Evolutionary conservation across 2,797 vertebrate species (phyloP).

Genomic region (Danio kyathit): DNA sequence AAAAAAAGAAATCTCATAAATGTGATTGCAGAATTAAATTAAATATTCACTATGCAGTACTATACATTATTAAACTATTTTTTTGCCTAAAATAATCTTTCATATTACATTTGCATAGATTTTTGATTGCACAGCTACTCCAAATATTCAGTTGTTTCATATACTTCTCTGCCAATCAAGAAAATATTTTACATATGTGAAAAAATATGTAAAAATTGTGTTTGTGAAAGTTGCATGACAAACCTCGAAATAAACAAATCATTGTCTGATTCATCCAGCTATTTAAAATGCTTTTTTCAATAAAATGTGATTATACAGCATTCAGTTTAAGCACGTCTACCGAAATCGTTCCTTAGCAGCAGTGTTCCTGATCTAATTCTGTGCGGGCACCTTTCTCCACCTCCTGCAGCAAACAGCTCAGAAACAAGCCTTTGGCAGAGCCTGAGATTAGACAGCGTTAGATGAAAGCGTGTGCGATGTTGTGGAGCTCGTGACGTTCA

Average conservation of each 20-base stretch:
- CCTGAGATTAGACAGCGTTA: constrained; percentile 45
- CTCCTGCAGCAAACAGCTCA: constrained; percentile 28
- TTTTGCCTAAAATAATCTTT: too few species aligned
- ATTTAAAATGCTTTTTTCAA: background rate
- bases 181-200: background rate
- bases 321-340: background rate
- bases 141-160: background rate
- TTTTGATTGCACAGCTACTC: background rate
- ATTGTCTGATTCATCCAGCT: too few species aligned
- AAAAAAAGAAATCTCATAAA: too few species aligned
- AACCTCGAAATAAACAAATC: too few species aligned
- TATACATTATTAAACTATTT: too few species aligned
- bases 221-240: too few species aligned
- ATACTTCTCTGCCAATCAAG: background rate
- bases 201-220: too few species aligned
- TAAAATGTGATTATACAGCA: too few species aligned
- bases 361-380: constrained; percentile 56
- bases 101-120: too few species aligned
- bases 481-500: constrained; percentile 45
- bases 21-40: too few species aligned
- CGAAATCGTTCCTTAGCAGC: background rate
- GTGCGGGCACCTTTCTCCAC: constrained; percentile 38
- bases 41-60: too few species aligned
- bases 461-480: constrained; percentile 56
- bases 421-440: constrained; percentile 61